These are phyloP conservation scores for Rosalia funebris DNA, from an alignment of 2,888 invertebrate species.

Conservation along the genomic window DNA sequence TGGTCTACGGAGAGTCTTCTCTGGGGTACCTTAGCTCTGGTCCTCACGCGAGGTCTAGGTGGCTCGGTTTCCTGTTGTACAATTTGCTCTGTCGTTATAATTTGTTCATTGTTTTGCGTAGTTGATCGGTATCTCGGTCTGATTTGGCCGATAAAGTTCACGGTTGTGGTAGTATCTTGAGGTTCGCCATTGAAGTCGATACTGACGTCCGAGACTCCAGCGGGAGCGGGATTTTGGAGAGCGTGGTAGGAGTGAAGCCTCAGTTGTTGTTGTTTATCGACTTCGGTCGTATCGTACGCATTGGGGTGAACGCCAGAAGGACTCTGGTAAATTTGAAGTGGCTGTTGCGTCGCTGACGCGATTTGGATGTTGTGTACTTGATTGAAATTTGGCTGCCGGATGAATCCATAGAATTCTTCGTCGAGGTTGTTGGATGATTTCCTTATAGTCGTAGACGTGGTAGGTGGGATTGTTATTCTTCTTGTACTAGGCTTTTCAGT, in stretches of 20 bases:
- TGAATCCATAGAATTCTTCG: constrained; percentile 66
- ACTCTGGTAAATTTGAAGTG: constrained; percentile 33
- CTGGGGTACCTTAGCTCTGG: constrained; percentile 43
- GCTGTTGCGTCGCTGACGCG: constrained; percentile 53
- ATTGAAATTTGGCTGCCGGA: constrained; percentile 64
- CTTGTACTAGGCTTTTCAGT: constrained; percentile 33
- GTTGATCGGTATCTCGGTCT: constrained; percentile 55
- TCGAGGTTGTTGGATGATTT: constrained; percentile 47
- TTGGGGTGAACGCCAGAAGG: neutral
- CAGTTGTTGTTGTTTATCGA: neutral
- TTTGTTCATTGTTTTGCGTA: constrained; percentile 11
- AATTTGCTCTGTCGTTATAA: constrained; percentile 28
- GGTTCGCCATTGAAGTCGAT: constrained; percentile 22
- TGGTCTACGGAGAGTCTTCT: constrained; percentile 25
- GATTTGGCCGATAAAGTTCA: constrained; percentile 58
- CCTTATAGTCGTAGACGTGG: constrained; percentile 40
- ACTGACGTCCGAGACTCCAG: constrained; percentile 9
- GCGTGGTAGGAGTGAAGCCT: no score
- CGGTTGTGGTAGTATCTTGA: constrained; percentile 37
- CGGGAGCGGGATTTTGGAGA: constrained; percentile 15
- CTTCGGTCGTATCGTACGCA: constrained; percentile 18
- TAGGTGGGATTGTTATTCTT: constrained; percentile 38
- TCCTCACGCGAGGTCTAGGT: constrained; percentile 41
- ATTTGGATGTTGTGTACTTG: constrained; percentile 26
- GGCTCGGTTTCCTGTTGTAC: constrained; percentile 39